Percentiles rank a stretch among this genome's conserved stretches.
These are phyloP conservation scores for Hypocryptadius cinnamomeus DNA, from an alignment of 2,113 vertebrate genomes.

Conservation along the genomic window DNA sequence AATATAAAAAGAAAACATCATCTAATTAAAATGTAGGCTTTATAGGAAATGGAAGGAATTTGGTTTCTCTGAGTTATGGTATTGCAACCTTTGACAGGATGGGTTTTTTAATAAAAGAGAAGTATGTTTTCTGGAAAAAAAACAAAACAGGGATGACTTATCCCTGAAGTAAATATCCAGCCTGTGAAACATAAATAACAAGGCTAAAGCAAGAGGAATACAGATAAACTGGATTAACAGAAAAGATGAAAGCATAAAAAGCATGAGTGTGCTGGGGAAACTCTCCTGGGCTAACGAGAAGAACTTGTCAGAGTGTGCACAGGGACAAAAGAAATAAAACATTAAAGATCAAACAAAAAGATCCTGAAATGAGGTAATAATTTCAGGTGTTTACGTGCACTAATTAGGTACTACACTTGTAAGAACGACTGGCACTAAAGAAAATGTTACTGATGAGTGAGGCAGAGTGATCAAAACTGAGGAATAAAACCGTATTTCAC, in stretches of 20 bases:
- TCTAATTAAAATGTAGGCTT: slow-evolving; percentile 43
- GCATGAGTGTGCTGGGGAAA: background rate
- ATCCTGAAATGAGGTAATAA: background rate
- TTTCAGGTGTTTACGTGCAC: background rate
- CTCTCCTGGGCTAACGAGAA: background rate
- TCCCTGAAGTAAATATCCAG: background rate
- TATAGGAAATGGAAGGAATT: background rate
- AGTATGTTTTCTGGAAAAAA: background rate
- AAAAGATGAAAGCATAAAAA: slow-evolving; percentile 23
- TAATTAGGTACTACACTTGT: background rate
- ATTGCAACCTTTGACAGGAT: background rate
- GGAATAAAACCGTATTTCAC: background rate
- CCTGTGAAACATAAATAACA: slow-evolving; percentile 30
- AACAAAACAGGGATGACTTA: background rate
- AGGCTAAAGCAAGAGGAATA: slow-evolving; percentile 40
- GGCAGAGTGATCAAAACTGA: background rate
- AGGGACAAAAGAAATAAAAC: background rate
- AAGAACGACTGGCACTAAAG: background rate
- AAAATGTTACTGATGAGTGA: background rate
- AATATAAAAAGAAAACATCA: slow-evolving; percentile 13
- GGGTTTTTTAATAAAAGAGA: background rate
- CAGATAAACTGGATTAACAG: slow-evolving; percentile 44
- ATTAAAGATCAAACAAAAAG: slow-evolving; percentile 9
- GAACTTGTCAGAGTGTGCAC: background rate
- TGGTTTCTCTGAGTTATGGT: background rate